Evolutionary conservation across 2,888 invertebrate species (phyloP).

Genomic region (Agriopis marginaria): DNA sequence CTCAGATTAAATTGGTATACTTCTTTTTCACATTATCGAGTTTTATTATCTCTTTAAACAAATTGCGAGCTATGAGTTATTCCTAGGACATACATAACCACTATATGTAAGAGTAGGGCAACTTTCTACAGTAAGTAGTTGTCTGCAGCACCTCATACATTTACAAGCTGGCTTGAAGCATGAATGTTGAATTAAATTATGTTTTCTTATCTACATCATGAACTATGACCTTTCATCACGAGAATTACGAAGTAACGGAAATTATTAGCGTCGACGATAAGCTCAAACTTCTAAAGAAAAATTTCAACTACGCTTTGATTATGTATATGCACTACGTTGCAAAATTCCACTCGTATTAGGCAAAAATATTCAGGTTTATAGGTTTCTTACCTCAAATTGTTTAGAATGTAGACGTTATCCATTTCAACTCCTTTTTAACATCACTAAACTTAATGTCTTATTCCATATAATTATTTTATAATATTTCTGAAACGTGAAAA

Average conservation of each 20-base stretch:
- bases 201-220: slow-evolving; percentile 21
- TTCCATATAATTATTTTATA: background rate
- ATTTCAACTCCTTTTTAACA: slow-evolving; percentile 56
- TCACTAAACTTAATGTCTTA: slow-evolving; percentile 28
- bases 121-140: slow-evolving; percentile 18
- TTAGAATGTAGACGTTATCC: slow-evolving; percentile 76
- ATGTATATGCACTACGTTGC: slow-evolving; percentile 17
- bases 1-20: background rate
- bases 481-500: background rate
- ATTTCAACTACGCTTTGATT: slow-evolving; percentile 9
- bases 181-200: background rate
- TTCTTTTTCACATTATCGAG: background rate
- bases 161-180: slow-evolving; percentile 37
- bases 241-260: background rate
- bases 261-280: slow-evolving; percentile 12
- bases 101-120: slow-evolving; percentile 21
- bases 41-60: background rate
- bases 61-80: background rate
- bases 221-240: slow-evolving; percentile 11
- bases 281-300: slow-evolving; percentile 3
- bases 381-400: slow-evolving; percentile 72
- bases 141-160: slow-evolving; percentile 24
- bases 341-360: slow-evolving; percentile 9
- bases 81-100: background rate
- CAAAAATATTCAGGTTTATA: background rate